phyloP scores from a whole-genome alignment of 2,888 invertebrate species.

The Anorthoa munda region DNA sequence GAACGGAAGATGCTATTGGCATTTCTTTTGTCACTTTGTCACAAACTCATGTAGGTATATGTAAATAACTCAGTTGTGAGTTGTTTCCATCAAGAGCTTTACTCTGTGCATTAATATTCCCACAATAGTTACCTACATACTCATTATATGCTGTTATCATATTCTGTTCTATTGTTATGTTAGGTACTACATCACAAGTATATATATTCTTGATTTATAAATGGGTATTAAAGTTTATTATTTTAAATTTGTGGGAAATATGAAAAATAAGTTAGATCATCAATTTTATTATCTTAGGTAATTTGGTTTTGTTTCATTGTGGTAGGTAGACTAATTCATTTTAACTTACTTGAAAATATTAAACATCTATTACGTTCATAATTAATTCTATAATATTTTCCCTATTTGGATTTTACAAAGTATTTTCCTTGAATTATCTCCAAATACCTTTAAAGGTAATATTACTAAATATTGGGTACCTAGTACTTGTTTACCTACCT shows the following conservation, averaged over 20 bases:
- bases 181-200: background rate
- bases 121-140: background rate
- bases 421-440: background rate
- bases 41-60: background rate
- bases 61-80: background rate
- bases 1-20: background rate
- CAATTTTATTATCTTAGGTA: background rate
- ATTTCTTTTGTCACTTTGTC: background rate
- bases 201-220: background rate
- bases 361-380: background rate
- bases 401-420: background rate
- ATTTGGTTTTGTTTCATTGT: background rate
- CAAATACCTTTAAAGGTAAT: background rate
- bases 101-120: background rate
- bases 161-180: constrained; percentile 9
- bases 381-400: no score
- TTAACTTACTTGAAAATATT: background rate
- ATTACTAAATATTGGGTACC: background rate
- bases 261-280: background rate
- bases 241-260: background rate
- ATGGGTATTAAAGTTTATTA: background rate
- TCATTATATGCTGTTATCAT: background rate
- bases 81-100: background rate
- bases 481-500: background rate
- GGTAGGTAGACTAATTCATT: background rate